A percentile compares a stretch with the other conserved stretches of the same genome.
These are phyloP conservation scores for Ostrea edulis DNA, from an alignment of 1,140 invertebrate genomes.

Conservation along the genomic window DNA sequence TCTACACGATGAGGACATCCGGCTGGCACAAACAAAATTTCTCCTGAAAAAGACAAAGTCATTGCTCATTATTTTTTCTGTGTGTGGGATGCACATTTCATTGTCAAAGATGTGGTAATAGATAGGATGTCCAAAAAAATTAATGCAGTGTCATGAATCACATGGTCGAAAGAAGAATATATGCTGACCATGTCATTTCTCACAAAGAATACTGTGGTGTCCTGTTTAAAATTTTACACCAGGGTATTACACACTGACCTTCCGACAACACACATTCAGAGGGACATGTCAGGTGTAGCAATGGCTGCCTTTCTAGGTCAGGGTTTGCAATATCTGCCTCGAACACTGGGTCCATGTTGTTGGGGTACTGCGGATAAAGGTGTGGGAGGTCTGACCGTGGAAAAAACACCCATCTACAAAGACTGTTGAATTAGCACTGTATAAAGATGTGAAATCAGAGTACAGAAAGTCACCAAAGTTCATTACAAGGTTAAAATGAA, in stretches of 20 bases:
- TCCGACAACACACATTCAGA: constrained; percentile 67
- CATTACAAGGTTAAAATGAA: no score
- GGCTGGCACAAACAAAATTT: constrained; percentile 74
- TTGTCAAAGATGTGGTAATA: no score
- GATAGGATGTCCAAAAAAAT: no score
- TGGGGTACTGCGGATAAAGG: constrained; percentile 69
- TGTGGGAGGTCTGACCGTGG: constrained; percentile 58
- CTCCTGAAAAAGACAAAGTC: constrained; percentile 64
- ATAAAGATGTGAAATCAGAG: no score
- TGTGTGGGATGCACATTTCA: no score
- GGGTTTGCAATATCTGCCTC: constrained; percentile 58
- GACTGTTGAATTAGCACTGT: neutral
- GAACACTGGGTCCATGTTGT: constrained; percentile 72
- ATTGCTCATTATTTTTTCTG: no score
- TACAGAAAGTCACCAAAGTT: no score
- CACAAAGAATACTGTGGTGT: no score
- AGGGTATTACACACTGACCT: constrained; percentile 42
- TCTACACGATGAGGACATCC: constrained; percentile 74
- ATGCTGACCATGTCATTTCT: no score
- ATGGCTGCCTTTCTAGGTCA: constrained; percentile 62
- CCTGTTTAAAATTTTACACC: no score
- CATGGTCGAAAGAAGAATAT: no score
- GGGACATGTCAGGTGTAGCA: constrained; percentile 65
- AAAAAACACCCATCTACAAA: constrained; percentile 73
- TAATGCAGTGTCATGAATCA: no score